Base-by-base conservation (phyloP, 2,888 invertebrate genomes). In the Rhagophthalmus giganteus region DNA sequence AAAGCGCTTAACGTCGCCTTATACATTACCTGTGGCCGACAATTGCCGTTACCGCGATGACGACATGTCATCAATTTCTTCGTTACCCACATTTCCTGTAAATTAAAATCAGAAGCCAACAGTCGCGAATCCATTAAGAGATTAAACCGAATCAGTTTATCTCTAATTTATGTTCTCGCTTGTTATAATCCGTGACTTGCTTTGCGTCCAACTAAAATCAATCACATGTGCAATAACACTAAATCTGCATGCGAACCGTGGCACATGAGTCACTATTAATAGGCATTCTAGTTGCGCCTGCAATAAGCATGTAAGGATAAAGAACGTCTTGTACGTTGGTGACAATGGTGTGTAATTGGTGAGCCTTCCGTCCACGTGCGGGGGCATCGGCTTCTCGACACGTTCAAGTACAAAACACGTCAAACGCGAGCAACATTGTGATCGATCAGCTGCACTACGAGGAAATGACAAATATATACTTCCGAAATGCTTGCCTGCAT, bases 221-320 rank as follows among this genome's bases (percentile, higher is more conserved):
- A 73, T 73, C 72, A 73, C 68, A 62, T 60, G 57, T 60, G 70
- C 72, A 69, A 71, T 73, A 73, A 73, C 71, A 72, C 65, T 72
- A 72, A 72, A 72, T 73, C 71, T 72, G 71, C 71, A 72, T 72
- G 69, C 70, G 27, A 40, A 40, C 45, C 54, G 49, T 54, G 54
- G 44, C 47, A 32, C 47, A 50, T 54, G 54, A 54, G 46, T 54
- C 54, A 54, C 41, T 44, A 42, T 62, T 66, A 68, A 68, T 68
- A 66, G 67, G 66, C 68, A 67, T 69, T 69, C 69, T 62, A 65
- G 67, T 65, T 65, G 68, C 62, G 58, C 54, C 35, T 49, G 49
- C 56, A 60, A 57, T 62, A 57, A 58, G 59, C 66, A 60, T 65
- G 65, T 67, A 70, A 67, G 66, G 66, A 60, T 60, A 62, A 62